Evolutionary conservation across 2,113 vertebrate species (phyloP), one percentile per base, ranked within the genome.

Genomic region (Coryphaenoides rupestris): DNA sequence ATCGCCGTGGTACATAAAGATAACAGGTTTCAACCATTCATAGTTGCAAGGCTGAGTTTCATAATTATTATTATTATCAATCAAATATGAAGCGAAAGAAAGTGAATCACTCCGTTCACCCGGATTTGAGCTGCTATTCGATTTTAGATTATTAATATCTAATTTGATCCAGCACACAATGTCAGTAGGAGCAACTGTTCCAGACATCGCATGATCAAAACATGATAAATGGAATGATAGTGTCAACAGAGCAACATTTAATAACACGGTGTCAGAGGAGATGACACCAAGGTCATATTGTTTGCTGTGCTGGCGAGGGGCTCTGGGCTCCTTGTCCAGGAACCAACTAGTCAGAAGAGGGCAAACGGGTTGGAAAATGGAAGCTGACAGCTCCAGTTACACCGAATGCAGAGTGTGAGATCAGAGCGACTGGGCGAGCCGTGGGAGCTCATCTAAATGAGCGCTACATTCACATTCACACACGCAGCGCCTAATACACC

Each of bases 371-470:
- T 16, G 21, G 54, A 22, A 55, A 14, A 19, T 14, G 55, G 55
- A 26, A 26, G 26, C 16, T 57, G 26, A 57, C 21, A 17, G 21
- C 16, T 24, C 9, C 4, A 26, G 14, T 16, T 21, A 40, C 9
- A 12, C 9, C 33, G 13, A 40, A 40, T 40, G 33, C 33, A 26
- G 21, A 52, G 28, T 40, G 28, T 60, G 49, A 68, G 74, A 77
- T 74, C 47, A 77, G 15, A 77, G 77, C 19, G 22, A 19, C 46
- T 1, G 59, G 24, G 3, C 63, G 21, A 0, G 66, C 79, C 76
- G 67, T 65, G 57, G 74, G 74, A 71, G 60, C 58, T 68, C 46
- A 75, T 77, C 68, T 75, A 74, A 73, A 78, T 54, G 60, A 74
- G 33, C 68, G 56, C 56, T 49, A n/a, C 47, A 61, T 73, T 65